Evolutionary conservation across 2,888 invertebrate species (phyloP).

Genomic region (Cephus nigrinus): DNA sequence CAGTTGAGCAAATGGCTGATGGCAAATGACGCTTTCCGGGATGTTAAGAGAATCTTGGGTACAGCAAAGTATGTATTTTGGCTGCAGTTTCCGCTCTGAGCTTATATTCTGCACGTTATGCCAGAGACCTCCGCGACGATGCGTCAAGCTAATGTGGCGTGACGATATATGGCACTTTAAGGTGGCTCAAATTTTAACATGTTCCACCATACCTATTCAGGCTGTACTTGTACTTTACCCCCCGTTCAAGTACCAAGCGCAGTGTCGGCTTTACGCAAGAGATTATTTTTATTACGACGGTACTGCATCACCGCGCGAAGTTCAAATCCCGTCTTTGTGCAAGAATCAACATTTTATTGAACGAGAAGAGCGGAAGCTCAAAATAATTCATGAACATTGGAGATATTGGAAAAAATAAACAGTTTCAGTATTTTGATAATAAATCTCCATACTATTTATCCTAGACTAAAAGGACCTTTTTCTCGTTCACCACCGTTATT

Average conservation of each 20-base stretch:
- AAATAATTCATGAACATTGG: not conserved
- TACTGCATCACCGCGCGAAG: not conserved
- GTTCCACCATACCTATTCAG: not conserved
- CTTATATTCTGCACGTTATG: slow-evolving; percentile 40
- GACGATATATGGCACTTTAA: slow-evolving; percentile 57
- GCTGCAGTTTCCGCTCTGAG: slow-evolving; percentile 34
- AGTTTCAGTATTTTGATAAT: not conserved
- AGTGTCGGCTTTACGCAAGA: not conserved
- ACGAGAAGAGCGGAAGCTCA: not conserved
- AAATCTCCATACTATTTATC: not conserved
- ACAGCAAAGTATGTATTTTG: slow-evolving; percentile 43
- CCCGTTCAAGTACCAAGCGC: not conserved
- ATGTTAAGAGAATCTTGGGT: slow-evolving; percentile 34
- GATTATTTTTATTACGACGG: not conserved
- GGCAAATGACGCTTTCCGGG: slow-evolving; percentile 21
- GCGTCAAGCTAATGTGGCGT: slow-evolving; percentile 60
- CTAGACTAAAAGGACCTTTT: not conserved
- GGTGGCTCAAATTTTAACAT: slow-evolving; percentile 33
- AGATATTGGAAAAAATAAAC: not conserved
- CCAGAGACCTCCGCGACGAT: slow-evolving; percentile 43
- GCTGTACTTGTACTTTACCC: not conserved
- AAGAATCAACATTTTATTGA: not conserved
- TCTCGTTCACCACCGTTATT: not conserved
- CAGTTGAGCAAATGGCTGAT: not conserved
- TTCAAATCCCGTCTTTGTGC: not conserved